A percentile compares a stretch with the other conserved stretches of the same genome.
Evolutionary conservation across 2,113 vertebrate species (phyloP).

Genomic region (Platysteira castanea): DNA sequence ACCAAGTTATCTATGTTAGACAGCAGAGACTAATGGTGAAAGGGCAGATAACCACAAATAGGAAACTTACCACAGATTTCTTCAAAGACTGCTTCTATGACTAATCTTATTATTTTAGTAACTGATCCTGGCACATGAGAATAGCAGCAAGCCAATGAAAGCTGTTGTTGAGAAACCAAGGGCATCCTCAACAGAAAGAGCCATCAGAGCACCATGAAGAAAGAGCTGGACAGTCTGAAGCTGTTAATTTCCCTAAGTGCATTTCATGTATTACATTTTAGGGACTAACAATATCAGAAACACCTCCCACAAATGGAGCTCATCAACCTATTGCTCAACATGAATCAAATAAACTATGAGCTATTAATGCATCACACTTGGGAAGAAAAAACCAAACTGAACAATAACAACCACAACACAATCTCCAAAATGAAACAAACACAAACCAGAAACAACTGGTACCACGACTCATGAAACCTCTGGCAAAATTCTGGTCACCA

Average conservation of each 20-base stretch:
- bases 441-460: not conserved
- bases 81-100: not conserved
- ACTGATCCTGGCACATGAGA: not conserved
- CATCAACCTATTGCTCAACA: not conserved
- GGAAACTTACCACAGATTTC: not conserved
- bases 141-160: not conserved
- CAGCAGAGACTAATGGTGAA: not conserved
- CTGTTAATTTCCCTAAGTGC: not conserved
- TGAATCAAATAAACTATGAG: not conserved
- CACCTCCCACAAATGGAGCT: not conserved
- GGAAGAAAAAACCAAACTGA: not conserved
- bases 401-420: not conserved
- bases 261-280: not conserved
- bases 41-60: not conserved
- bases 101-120: not conserved
- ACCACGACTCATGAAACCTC: not conserved
- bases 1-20: not conserved
- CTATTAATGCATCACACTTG: not conserved
- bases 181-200: not conserved
- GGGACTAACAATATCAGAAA: not conserved
- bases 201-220: not conserved
- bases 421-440: not conserved
- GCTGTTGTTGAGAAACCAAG: not conserved
- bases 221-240: not conserved
- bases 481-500: not conserved